Evolutionary conservation across 2,888 invertebrate species (phyloP), one percentile per base, ranked within the genome.

Genomic region (Oscheius sp.): DNA sequence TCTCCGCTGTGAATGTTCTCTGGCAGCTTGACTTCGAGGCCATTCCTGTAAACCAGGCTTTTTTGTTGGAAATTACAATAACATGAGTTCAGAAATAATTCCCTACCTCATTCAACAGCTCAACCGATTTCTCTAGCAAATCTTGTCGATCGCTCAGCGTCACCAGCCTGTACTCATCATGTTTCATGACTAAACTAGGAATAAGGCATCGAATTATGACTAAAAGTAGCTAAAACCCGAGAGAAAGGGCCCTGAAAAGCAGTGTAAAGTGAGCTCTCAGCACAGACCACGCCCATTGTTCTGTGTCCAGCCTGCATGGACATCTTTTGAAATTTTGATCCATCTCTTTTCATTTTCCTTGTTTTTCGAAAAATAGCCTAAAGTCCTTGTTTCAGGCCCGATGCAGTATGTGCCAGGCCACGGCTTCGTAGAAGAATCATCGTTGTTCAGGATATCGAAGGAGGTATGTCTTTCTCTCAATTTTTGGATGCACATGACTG

Each of bases 31-130:
- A 70, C 84, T 84, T 10, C 81, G 75, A 10, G 82, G 84, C 84
- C 84, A 84, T 76, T 84, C 84, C 84, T 84, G 65, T 32, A 42
- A 63, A 32, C 32, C 35, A 3, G 3, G 7, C 3, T 29, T 58
- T 58, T 58, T 33, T 58, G 2, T 4, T 2, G 21, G 11, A 53
- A 53, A 53, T 0, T 33, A 47, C 4, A 57, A 57, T 4, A 13
- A 42, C 33, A 33, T 29, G 5, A 10, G 37, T 7, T 33, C 32
- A 59, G 33, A 35, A 32, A 2, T 29, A 55, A 33, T 58, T 50
- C 42, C 55, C 33, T 13, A 84, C 85, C 80, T 81, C 60, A 65
- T 85, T 85, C 47, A 85, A 73, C 35, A 85, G 76, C 51, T 76
- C 77, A 33, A 81, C 78, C 59, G 83, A 82, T 35, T 79, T 75